Base-by-base conservation (phyloP, 2,113 vertebrate genomes). In the Mystacornis crossleyi region DNA sequence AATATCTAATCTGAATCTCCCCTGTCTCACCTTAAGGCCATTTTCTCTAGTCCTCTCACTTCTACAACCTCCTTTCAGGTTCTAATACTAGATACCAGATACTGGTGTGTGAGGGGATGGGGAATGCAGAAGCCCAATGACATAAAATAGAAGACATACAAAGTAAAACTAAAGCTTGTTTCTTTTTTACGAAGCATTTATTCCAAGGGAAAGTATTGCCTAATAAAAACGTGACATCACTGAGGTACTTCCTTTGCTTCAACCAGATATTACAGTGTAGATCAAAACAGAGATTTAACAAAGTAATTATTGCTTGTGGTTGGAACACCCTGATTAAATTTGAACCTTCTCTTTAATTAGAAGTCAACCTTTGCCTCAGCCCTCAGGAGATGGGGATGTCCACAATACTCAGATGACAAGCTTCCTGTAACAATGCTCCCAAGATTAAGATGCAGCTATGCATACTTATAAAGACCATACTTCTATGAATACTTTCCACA, bases 201-300 rank as follows among this genome's bases (percentile, higher is more conserved):
- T 61, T 72, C 18, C 33, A 91, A 82, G 31, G 25, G 69, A 82
- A 90, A 92, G 57, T 36, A 88, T 61, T 90, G 62, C 42, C 65
- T 93, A 80, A 72, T 71, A 53, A 73, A 73, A 34, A 66, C 1
- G 0, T 29, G 26, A 57, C 21, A 67, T 57, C 53, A 93, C 18
- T 43, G 38, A 71, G 31, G 34, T 50, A 62, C 17, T 64, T 66
- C 25, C 70, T 92, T 67, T 72, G 51, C 69, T 62, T 61, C 38
- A 92, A 73, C 67, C 67, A 66, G 31, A 6, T 66, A 80, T 40
- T 67, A 89, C 3, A 8, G 24, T 51, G 29, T 9, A 86, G 62
- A 91, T 93, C 64, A 92, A 88, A 58, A 90, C 62, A 86, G 42
- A 93, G 36, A 91, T 77, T 85, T 71, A 90, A 72, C 26, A 50